Conservation (phyloP, 2,113 vertebrate species). For the Anser brachyrhynchus region DNA sequence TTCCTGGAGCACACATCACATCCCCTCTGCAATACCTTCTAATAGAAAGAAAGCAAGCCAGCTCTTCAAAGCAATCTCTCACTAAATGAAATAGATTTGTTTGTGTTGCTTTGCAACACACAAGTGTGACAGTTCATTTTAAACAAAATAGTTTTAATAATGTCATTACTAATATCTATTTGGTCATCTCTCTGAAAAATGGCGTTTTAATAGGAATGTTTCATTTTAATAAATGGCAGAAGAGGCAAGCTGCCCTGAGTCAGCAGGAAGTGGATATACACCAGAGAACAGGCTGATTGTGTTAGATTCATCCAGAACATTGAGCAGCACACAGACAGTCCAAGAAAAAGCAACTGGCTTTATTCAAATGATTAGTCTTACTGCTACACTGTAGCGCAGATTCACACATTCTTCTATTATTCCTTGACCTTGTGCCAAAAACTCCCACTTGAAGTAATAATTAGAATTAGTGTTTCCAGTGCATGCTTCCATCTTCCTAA, state of each 20-base stretch:
- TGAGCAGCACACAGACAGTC: slow-evolving; percentile 77
- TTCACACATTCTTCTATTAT: slow-evolving; percentile 86
- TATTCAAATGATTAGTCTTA: slow-evolving; percentile 85
- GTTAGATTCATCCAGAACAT: slow-evolving; percentile 84
- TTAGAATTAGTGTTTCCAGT: slow-evolving; percentile 85
- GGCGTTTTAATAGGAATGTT: slow-evolving; percentile 76
- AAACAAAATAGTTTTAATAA: slow-evolving; percentile 77
- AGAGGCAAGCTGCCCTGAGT: slow-evolving; percentile 81
- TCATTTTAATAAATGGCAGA: slow-evolving; percentile 83
- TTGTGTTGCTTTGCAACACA: slow-evolving; percentile 63
- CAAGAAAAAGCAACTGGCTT: slow-evolving; percentile 77
- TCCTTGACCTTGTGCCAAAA: slow-evolving; percentile 85
- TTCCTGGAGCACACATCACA: slow-evolving; percentile 69
- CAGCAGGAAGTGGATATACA: slow-evolving; percentile 84
- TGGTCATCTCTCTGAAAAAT: slow-evolving; percentile 76
- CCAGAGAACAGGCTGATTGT: slow-evolving; percentile 85
- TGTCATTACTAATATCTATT: slow-evolving; percentile 75
- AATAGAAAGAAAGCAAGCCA: slow-evolving; percentile 44
- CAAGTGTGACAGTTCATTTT: slow-evolving; percentile 72
- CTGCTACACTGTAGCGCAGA: slow-evolving; percentile 76
- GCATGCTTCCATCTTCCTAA: slow-evolving; percentile 79
- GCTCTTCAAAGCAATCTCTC: slow-evolving; percentile 61
- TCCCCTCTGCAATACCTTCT: slow-evolving; percentile 61
- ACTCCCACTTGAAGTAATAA: slow-evolving; percentile 86
- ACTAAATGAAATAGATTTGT: slow-evolving; percentile 73